These are phyloP conservation scores for Heliconius hortense DNA, from an alignment of 2,888 invertebrate genomes.

Conservation along the genomic window DNA sequence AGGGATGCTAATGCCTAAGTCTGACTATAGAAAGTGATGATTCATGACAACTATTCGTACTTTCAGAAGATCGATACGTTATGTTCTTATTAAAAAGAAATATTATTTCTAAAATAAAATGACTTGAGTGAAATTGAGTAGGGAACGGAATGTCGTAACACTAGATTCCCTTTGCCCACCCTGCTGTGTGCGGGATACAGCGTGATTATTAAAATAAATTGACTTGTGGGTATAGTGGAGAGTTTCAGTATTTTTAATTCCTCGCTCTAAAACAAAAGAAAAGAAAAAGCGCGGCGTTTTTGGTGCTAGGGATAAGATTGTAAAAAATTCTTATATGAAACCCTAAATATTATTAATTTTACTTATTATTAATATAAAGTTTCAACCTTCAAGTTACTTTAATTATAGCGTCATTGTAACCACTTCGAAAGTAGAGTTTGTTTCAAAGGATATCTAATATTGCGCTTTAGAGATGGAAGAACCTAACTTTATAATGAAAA, in stretches of 20 bases:
- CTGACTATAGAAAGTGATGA: not conserved
- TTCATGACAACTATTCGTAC: not conserved
- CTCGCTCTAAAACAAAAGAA: too few relatives aligned
- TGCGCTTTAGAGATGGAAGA: not conserved
- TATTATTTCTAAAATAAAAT: too few relatives aligned
- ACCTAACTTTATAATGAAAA: not conserved
- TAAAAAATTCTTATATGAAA: not conserved
- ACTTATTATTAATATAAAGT: not conserved
- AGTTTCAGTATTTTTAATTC: too few relatives aligned
- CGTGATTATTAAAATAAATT: too few relatives aligned
- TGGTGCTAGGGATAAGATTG: too few relatives aligned
- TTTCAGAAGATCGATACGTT: not conserved
- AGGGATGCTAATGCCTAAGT: not conserved
- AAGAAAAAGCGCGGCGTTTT: too few relatives aligned
- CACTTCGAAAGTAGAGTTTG: constrained; percentile 11
- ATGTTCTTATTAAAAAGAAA: not conserved
- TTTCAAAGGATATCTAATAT: constrained; percentile 24
- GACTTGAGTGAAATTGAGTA: too few relatives aligned
- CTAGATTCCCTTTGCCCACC: too few relatives aligned
- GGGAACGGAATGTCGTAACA: too few relatives aligned
- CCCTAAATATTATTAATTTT: not conserved
- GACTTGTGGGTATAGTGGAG: too few relatives aligned
- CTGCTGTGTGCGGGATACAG: too few relatives aligned
- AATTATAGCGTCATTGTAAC: not conserved
- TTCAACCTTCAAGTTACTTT: not conserved